A percentile compares a stretch with the other conserved stretches of the same genome.
phyloP scores from a whole-genome alignment of 2,113 vertebrate species.

The Colinus virginianus region DNA sequence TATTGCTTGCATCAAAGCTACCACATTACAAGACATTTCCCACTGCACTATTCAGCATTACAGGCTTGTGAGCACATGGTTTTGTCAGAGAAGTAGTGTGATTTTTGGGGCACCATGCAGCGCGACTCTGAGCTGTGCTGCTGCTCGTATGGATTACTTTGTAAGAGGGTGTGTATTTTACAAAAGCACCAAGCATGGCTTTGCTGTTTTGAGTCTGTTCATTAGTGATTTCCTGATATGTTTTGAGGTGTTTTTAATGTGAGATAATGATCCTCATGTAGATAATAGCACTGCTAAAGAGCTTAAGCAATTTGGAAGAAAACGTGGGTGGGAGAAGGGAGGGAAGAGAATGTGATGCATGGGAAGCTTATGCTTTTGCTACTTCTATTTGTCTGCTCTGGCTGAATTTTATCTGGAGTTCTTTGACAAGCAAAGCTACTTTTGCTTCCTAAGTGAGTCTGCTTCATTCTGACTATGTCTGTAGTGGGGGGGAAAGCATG shows the following conservation, averaged over 20 bases:
- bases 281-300: neutral
- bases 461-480: neutral
- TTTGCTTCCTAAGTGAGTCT: slow-evolving; percentile 42
- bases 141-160: neutral
- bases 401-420: neutral
- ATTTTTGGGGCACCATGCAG: accelerated
- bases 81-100: neutral
- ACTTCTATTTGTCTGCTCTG: neutral
- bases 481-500: neutral
- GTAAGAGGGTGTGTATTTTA: neutral
- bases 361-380: neutral
- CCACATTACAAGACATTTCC: accelerated
- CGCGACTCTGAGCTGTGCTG: neutral
- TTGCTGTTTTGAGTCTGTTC: neutral
- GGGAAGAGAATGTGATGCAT: neutral
- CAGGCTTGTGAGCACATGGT: accelerated
- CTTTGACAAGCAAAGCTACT: neutral
- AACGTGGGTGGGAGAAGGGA: neutral
- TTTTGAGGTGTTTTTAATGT: neutral
- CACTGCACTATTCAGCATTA: neutral
- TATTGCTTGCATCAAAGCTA: neutral
- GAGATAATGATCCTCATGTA: accelerated
- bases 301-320: neutral
- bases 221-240: accelerated
- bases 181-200: neutral